A percentile compares a stretch with the other conserved stretches of the same genome.
These are phyloP conservation scores for Sylvia borin DNA, from an alignment of 2,797 vertebrate species.

Conservation along the genomic window DNA sequence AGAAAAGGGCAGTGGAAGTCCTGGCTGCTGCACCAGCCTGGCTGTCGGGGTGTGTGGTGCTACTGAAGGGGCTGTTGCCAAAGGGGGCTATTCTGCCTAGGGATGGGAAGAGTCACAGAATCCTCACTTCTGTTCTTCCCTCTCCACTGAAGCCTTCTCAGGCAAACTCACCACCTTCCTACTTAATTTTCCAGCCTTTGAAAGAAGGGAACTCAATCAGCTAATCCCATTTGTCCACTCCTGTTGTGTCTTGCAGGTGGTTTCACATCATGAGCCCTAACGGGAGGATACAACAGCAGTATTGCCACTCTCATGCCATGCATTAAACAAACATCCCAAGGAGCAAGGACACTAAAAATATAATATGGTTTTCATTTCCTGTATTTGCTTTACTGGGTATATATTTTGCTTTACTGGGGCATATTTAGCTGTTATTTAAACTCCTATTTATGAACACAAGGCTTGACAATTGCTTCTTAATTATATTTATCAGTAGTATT, in stretches of 20 bases:
- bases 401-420: not conserved
- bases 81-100: not conserved
- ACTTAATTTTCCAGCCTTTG: not conserved
- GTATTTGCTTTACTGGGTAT: not conserved
- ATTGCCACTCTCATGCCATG: not conserved
- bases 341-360: not conserved
- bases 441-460: not conserved
- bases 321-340: not conserved
- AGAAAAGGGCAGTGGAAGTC: not conserved
- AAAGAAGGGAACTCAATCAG: not conserved
- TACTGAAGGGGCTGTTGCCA: fast-evolving
- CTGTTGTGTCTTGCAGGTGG: not conserved
- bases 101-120: fast-evolving
- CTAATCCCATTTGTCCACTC: not conserved
- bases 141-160: not conserved
- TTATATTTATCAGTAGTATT: not conserved
- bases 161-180: not conserved
- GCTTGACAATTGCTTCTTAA: not conserved
- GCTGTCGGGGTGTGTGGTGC: fast-evolving
- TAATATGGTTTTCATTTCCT: not conserved
- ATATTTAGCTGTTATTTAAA: not conserved
- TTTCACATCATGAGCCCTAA: not conserved
- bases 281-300: not conserved
- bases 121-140: not conserved
- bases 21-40: not conserved